phyloP scores from a whole-genome alignment of 1,140 invertebrate species.

The Bombyx mori region ASM3026992v2 NC_085109.1:10169501-10170000 shows the following conservation, averaged over 20 bases:
- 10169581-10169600: too few relatives aligned
- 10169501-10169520: too few relatives aligned
- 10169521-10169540: too few relatives aligned
- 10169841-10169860: slow-evolving; percentile 59
- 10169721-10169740: slow-evolving; percentile 41
- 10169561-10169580: too few relatives aligned
- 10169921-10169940: slow-evolving; percentile 12
- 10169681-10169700: slow-evolving; percentile 69
- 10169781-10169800: slow-evolving; percentile 42
- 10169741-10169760: slow-evolving; percentile 54
- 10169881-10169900: slow-evolving; percentile 66
- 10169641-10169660: slow-evolving; percentile 24
- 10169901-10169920: slow-evolving; percentile 30
- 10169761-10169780: slow-evolving; percentile 69
- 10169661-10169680: slow-evolving; percentile 65
- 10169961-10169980: not conserved
- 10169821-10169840: slow-evolving; percentile 33
- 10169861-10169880: slow-evolving; percentile 58
- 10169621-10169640: not conserved
- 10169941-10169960: slow-evolving; percentile 24
- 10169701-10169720: slow-evolving; percentile 61
- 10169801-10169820: slow-evolving; percentile 61
- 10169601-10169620: too few relatives aligned
- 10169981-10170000: too few relatives aligned
- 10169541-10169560: too few relatives aligned